phyloP scores from a whole-genome alignment of 2,113 vertebrate species.

The Laticauda colubrina region DNA sequence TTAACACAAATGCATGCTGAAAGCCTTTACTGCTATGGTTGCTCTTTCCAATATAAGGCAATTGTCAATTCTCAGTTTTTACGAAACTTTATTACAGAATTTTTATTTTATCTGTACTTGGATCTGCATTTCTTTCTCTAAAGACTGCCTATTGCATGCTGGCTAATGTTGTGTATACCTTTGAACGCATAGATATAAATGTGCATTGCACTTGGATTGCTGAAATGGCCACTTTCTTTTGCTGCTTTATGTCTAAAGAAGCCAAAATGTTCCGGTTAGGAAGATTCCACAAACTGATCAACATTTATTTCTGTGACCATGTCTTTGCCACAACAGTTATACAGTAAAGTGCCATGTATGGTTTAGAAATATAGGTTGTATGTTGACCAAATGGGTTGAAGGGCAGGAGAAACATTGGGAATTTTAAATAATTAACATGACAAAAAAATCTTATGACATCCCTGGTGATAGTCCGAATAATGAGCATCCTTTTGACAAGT shows the following conservation, averaged over 20 bases:
- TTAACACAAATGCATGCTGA: constrained; percentile 71
- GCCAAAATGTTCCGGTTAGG: not conserved
- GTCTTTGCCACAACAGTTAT: not conserved
- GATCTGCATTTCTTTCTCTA: constrained; percentile 43
- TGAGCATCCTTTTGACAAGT: not conserved
- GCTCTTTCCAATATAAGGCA: constrained; percentile 34
- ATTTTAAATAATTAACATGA: not conserved
- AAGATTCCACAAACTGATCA: not conserved
- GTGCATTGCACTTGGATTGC: not conserved
- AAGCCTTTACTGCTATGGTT: constrained; percentile 16
- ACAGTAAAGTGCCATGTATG: not conserved
- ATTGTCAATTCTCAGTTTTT: constrained; percentile 38
- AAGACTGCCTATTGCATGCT: constrained; percentile 44
- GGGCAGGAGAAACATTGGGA: not conserved
- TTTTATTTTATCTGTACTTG: constrained; percentile 21
- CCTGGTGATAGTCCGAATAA: not conserved
- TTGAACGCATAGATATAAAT: constrained; percentile 18
- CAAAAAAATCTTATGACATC: not conserved
- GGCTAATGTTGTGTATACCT: constrained; percentile 23
- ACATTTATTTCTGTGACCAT: not conserved
- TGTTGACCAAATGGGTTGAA: not conserved
- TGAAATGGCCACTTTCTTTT: not conserved
- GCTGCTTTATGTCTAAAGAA: not conserved
- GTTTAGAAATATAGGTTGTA: not conserved
- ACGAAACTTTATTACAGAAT: constrained; percentile 1